phyloP scores from a whole-genome alignment of 2,113 vertebrate species.

The Oceanodroma tethys region DNA sequence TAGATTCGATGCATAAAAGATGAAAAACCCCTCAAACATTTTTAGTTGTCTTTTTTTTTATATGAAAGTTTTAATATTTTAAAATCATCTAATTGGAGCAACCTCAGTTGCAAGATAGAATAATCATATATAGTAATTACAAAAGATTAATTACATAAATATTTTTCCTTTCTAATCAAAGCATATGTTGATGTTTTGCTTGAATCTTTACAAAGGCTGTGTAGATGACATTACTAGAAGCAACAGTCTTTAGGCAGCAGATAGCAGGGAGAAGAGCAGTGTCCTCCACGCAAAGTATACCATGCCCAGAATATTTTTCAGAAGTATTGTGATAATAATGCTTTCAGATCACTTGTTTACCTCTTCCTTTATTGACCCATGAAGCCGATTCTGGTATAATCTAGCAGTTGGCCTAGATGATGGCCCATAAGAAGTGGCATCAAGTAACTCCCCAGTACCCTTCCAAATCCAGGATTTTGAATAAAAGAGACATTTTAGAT shows the following conservation, averaged over 20 bases:
- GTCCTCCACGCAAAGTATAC: background rate
- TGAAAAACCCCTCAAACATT: background rate
- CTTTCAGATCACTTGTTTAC: background rate
- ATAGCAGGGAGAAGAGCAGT: background rate
- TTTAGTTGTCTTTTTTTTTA: background rate
- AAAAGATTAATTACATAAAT: background rate
- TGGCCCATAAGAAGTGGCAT: background rate
- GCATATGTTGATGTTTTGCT: background rate
- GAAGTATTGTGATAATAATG: background rate
- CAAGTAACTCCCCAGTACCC: background rate
- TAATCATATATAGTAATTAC: background rate
- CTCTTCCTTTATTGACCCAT: background rate
- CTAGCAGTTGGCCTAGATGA: background rate
- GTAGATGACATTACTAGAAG: background rate
- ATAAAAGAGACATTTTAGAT: background rate
- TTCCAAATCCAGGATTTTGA: background rate
- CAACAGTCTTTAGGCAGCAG: background rate
- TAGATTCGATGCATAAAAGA: background rate
- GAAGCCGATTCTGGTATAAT: background rate
- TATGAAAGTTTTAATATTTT: background rate
- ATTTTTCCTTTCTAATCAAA: background rate
- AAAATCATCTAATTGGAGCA: background rate
- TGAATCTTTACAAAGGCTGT: background rate
- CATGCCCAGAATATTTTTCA: background rate
- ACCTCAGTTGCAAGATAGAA: background rate